Evolutionary conservation across 2,888 invertebrate species (phyloP).

Genomic region (Drosophila mercatorum): DNA sequence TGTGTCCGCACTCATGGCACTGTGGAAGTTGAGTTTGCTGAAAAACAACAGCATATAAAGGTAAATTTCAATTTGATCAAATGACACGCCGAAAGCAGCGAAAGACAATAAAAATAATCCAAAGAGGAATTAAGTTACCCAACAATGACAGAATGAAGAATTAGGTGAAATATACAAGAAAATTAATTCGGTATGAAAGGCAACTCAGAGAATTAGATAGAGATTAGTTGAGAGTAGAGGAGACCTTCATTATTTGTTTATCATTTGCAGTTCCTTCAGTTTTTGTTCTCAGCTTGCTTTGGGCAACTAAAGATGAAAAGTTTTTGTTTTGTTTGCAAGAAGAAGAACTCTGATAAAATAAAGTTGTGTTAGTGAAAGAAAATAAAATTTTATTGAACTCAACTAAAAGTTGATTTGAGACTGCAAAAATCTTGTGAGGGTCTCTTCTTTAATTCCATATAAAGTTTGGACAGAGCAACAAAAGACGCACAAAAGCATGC

Average conservation of each 20-base stretch:
- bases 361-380: slow-evolving; percentile 22
- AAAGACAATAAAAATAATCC: slow-evolving; percentile 2
- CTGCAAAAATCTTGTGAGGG: background rate
- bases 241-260: background rate
- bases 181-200: background rate
- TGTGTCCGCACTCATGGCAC: slow-evolving; percentile 21
- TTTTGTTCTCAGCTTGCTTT: slow-evolving; percentile 22
- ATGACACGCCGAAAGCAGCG: slow-evolving; percentile 17
- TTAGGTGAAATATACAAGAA: background rate
- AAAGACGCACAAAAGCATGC: slow-evolving; percentile 51
- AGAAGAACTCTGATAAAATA: slow-evolving; percentile 46
- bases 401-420: slow-evolving; percentile 49
- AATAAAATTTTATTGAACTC: slow-evolving; percentile 32
- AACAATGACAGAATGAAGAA: background rate
- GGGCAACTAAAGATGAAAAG: slow-evolving; percentile 34
- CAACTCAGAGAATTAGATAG: no score
- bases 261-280: slow-evolving; percentile 22
- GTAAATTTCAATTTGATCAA: slow-evolving; percentile 56
- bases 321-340: slow-evolving; percentile 30
- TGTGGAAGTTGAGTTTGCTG: slow-evolving; percentile 7
- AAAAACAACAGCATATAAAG: slow-evolving; percentile 49
- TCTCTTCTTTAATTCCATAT: slow-evolving; percentile 8
- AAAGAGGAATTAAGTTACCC: background rate
- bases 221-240: no score
- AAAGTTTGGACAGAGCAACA: slow-evolving; percentile 7